Evolutionary conservation across 2,888 invertebrate species (phyloP).

Genomic region (Mesopsocus fuscifrons): DNA sequence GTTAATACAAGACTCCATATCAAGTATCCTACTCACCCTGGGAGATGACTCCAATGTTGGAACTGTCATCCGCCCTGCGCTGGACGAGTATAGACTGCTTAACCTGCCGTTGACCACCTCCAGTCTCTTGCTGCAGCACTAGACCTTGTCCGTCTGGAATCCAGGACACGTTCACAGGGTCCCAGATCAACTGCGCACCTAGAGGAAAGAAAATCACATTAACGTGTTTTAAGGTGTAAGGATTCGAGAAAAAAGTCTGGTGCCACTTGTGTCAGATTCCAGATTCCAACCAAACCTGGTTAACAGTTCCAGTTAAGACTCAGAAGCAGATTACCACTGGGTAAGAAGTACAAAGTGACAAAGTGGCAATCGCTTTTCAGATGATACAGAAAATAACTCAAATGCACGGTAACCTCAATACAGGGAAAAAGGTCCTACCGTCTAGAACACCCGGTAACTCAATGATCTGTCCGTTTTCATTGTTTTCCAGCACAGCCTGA

Average conservation of each 20-base stretch:
- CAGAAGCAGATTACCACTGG: no score
- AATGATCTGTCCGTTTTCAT: background rate
- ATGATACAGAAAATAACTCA: no score
- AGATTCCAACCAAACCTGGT: no score
- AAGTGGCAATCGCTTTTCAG: no score
- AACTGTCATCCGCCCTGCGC: background rate
- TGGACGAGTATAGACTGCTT: slow-evolving; percentile 6
- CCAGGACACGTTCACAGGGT: slow-evolving; percentile 8
- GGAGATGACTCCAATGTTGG: slow-evolving; percentile 1
- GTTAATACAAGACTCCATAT: no score
- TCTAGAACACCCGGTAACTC: background rate
- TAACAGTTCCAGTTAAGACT: no score
- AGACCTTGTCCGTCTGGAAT: background rate
- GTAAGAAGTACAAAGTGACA: no score
- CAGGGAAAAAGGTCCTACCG: no score
- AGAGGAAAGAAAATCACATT: background rate
- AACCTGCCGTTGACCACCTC: background rate
- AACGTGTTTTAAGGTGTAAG: background rate
- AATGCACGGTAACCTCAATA: no score
- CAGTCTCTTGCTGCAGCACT: background rate
- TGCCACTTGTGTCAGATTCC: no score
- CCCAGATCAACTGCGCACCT: slow-evolving; percentile 5
- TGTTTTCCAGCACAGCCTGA: background rate
- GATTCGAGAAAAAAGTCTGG: background rate
- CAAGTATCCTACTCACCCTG: no score